A percentile compares a stretch with the other conserved stretches of the same genome.
Evolutionary conservation across 1,140 invertebrate genomes (phyloP).

Genomic region (Eriocheir sinensis): DNA sequence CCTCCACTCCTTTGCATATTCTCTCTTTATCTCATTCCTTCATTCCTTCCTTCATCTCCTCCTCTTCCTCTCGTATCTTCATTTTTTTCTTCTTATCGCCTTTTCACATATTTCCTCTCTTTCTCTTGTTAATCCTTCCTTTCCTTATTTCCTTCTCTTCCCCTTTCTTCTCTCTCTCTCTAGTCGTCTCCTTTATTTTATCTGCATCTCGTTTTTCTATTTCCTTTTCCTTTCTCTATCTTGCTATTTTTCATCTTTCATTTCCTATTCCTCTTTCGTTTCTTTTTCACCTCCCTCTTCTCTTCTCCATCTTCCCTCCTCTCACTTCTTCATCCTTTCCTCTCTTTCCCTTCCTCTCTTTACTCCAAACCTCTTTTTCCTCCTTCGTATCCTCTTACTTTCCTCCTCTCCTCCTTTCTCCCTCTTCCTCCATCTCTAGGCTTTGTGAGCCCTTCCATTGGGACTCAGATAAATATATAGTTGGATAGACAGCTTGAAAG

Average conservation of each 20-base stretch:
- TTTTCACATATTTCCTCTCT: background rate
- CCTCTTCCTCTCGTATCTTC: background rate
- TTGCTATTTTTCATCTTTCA: background rate
- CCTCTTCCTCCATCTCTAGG: background rate
- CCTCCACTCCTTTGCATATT: background rate
- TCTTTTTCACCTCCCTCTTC: background rate
- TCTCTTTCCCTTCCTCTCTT: background rate
- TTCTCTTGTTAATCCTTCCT: background rate
- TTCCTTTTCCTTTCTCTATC: background rate
- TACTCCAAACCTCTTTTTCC: background rate
- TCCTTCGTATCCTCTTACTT: background rate
- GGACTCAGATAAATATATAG: background rate
- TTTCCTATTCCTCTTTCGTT: background rate
- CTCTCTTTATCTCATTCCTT: background rate
- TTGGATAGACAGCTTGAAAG: constrained; percentile 4
- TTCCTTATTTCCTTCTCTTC: background rate
- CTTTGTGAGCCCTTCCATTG: background rate
- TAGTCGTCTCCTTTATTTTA: background rate
- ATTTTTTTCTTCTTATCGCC: background rate
- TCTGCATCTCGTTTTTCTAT: too few species aligned
- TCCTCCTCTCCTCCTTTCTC: background rate
- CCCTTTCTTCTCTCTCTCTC: background rate
- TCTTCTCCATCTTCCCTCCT: too few species aligned
- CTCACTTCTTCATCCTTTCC: background rate
- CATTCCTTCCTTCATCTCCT: background rate